Evolutionary conservation across 2,797 vertebrate genomes (phyloP), one percentile per base, ranked within the genome.

Genomic region (Mycteria americana): DNA sequence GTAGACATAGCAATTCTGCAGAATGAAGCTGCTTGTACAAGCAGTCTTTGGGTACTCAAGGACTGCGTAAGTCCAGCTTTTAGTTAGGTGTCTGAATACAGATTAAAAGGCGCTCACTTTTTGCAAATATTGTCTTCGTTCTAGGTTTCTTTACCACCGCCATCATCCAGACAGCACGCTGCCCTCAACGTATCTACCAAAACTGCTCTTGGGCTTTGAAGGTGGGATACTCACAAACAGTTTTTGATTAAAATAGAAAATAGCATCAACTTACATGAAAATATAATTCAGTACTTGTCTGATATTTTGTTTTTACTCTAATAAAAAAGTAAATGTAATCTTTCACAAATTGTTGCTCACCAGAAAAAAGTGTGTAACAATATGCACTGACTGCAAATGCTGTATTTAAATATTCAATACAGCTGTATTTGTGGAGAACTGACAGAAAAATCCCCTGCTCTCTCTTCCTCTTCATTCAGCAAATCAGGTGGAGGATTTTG

Each of bases 351-450:
- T 80, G 46, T 23, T 65, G 11, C 35, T 85, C 45, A 67, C 15
- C 7, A 3, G 35, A 50, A 90, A 37, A 79, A 68, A 65, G 21
- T 0, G 0, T 11, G 18, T 45, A 68, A 65, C 64, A 45, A 43
- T 27, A 85, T 60, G 64, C 43, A 39, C n/a, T 35, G 62, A 80
- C 82, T 88, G 41, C 43, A 88, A 92, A 85, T 45, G 33, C 35
- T 72, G 11, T 45, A 53, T 89, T 96, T 85, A 92, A 90, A 93
- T 77, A 89, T 80, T 88, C 78, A 69, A 12, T 63, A 65, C 35
- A 75, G 37, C 13, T 4, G 5, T 56, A 85, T 48, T 81, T 37
- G 28, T 17, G 33, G 35, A 92, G 72, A 82, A 51, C 46, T 60
- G 75, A 39, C 4, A 72, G 84, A 93, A 92, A 91, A 83, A 84